phyloP scores from a whole-genome alignment of 1,140 invertebrate genomes.

The Drosophila parvula region DNA sequence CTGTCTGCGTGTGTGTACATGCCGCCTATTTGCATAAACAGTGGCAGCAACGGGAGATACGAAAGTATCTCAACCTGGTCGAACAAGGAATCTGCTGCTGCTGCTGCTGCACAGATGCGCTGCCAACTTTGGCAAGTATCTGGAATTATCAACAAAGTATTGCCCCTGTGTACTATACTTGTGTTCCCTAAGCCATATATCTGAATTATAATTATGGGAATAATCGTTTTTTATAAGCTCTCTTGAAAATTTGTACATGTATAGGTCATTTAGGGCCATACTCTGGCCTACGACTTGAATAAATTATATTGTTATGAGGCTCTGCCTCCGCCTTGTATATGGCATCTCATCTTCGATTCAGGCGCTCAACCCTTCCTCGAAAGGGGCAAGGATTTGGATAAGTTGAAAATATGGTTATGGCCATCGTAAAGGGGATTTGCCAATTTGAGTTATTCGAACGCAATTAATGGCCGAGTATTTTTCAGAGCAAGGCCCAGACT shows the following conservation, averaged over 20 bases:
- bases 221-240: neutral
- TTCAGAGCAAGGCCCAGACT: slow-evolving; percentile 3
- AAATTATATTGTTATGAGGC: slow-evolving; percentile 14
- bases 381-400: slow-evolving; percentile 31
- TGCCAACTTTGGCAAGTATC: slow-evolving; percentile 10
- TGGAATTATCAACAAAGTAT: no score
- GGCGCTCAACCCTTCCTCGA: slow-evolving; percentile 20
- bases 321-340: neutral
- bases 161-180: no score
- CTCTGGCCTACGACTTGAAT: slow-evolving; percentile 1
- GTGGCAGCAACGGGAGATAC: slow-evolving; percentile 25
- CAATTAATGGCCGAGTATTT: slow-evolving; percentile 39
- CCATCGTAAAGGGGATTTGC: slow-evolving; percentile 28
- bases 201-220: no score
- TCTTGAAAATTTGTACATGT: neutral
- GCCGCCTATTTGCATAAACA: slow-evolving; percentile 73
- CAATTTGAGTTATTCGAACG: slow-evolving; percentile 48
- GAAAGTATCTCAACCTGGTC: slow-evolving; percentile 43
- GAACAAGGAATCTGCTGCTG: slow-evolving; percentile 16
- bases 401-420: slow-evolving; percentile 50
- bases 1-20: slow-evolving; percentile 19
- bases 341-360: slow-evolving; percentile 24
- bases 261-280: neutral
- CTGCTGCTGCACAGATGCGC: slow-evolving; percentile 35
- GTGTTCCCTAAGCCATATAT: neutral